Evolutionary conservation across 2,797 vertebrate species (phyloP).

Genomic region (Pipistrellus nathusii): DNA sequence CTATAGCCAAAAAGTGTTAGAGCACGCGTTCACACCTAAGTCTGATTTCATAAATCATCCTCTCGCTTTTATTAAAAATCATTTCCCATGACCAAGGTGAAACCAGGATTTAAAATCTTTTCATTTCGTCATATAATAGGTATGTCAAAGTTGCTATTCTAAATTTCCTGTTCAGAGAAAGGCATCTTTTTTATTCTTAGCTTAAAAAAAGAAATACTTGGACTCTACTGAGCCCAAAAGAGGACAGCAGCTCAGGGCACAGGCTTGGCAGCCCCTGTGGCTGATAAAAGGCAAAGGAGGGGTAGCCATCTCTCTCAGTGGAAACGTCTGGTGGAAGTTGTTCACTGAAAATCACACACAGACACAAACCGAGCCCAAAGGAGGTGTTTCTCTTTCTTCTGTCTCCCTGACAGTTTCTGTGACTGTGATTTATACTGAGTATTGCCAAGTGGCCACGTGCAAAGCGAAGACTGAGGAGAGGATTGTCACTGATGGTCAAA

Average conservation of each 20-base stretch:
- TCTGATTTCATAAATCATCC: background rate
- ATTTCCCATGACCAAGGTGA: background rate
- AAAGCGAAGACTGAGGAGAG: background rate
- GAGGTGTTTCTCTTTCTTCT: background rate
- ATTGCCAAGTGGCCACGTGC: background rate
- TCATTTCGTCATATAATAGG: background rate
- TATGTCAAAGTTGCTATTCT: background rate
- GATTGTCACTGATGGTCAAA: background rate
- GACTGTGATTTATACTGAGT: background rate
- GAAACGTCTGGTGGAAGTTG: background rate
- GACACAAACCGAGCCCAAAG: background rate
- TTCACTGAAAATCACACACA: background rate
- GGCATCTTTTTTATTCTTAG: background rate
- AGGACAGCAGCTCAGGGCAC: background rate
- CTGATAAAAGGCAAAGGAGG: background rate
- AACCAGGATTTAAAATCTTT: background rate
- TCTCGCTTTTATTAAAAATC: slow-evolving; percentile 5
- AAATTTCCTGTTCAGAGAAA: background rate
- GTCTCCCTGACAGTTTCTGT: background rate
- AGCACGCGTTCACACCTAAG: background rate
- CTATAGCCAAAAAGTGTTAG: background rate
- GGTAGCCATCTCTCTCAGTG: background rate
- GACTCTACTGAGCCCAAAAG: background rate
- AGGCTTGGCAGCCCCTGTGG: background rate
- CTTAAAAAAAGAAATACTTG: background rate